phyloP scores from a whole-genome alignment of 2,113 vertebrate species.

The Gymnarchus niloticus region DNA sequence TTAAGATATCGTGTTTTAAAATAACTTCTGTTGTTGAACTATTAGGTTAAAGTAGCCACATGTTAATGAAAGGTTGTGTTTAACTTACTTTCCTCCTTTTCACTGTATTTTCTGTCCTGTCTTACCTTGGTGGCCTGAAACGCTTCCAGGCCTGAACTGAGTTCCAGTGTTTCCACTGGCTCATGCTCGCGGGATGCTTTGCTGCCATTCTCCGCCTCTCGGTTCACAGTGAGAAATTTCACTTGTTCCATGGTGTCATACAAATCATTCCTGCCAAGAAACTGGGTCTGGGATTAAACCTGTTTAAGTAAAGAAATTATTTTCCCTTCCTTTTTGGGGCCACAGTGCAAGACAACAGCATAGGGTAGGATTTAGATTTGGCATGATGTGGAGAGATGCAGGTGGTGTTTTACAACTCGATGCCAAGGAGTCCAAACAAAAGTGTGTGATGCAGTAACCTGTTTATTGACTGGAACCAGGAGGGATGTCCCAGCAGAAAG shows the following conservation, averaged over 20 bases:
- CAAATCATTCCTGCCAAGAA: slow-evolving; percentile 10
- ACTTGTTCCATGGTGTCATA: slow-evolving; percentile 31
- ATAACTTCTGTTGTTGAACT: neutral
- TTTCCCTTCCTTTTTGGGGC: neutral
- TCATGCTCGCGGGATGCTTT: slow-evolving; percentile 9
- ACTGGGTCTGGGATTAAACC: slow-evolving; percentile 25
- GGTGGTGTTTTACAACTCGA: neutral
- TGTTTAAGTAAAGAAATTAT: slow-evolving; percentile 21
- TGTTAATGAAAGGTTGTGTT: neutral
- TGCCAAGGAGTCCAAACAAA: neutral
- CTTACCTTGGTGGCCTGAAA: slow-evolving; percentile 37
- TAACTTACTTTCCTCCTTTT: neutral
- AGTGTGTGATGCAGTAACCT: neutral
- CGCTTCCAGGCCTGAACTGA: slow-evolving; percentile 36
- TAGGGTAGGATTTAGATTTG: neutral
- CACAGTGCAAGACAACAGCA: neutral
- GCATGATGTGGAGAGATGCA: neutral
- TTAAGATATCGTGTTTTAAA: too few species aligned
- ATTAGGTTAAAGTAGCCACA: neutral
- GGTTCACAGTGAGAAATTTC: neutral
- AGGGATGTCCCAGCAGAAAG: neutral
- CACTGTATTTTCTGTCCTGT: slow-evolving; percentile 37
- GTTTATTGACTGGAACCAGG: neutral
- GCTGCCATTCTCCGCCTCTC: neutral
- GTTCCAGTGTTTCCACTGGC: slow-evolving; percentile 27